A percentile compares a stretch with the other conserved stretches of the same genome.
phyloP scores from a whole-genome alignment of 1,140 invertebrate genomes.

The Theocolax elegans region DNA sequence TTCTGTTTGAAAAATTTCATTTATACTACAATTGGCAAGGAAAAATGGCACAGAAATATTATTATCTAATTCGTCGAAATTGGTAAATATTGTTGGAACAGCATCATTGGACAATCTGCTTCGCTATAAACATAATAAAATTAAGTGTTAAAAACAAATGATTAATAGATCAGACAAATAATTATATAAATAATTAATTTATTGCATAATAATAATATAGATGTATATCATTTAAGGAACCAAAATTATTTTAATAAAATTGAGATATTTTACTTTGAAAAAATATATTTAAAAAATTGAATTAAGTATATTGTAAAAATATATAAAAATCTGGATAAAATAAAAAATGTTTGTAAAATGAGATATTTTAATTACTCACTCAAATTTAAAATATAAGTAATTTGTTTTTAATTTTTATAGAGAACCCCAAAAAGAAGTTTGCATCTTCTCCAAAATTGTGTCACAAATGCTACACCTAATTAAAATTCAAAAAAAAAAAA shows the following conservation, averaged over 20 bases:
- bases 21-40: background rate
- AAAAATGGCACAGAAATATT: too few species aligned
- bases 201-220: background rate
- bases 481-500: background rate
- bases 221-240: too few species aligned
- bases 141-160: background rate
- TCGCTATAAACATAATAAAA: slow-evolving; percentile 6
- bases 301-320: background rate
- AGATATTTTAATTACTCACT: too few species aligned
- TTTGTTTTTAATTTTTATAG: too few species aligned
- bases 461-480: too few species aligned
- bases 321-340: background rate
- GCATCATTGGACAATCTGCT: slow-evolving; percentile 7
- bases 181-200: background rate
- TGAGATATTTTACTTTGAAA: background rate
- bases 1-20: background rate
- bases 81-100: slow-evolving; percentile 32
- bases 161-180: background rate
- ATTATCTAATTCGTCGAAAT: too few species aligned
- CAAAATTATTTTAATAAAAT: background rate
- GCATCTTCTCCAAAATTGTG: too few species aligned
- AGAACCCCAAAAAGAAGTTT: too few species aligned
- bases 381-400: too few species aligned
- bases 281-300: background rate
- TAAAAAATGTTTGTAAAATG: too few species aligned